Evolutionary conservation across 2,888 invertebrate genomes (phyloP).

Genomic region (Ophraella communa): DNA sequence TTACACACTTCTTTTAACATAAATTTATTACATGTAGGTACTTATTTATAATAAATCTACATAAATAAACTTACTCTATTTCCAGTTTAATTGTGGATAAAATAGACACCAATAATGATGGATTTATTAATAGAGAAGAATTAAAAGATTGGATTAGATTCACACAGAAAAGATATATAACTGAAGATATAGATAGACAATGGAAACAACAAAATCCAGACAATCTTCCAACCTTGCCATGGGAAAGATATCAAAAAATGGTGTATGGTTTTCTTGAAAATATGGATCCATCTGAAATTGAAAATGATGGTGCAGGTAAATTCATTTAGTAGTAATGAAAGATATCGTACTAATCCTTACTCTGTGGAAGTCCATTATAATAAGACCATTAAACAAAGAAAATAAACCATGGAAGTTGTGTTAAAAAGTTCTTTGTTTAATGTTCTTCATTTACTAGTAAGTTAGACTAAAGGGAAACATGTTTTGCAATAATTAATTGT

Average conservation of each 20-base stretch:
- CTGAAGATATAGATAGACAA: slow-evolving; percentile 90
- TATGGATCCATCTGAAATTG: slow-evolving; percentile 71
- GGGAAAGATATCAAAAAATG: slow-evolving; percentile 82
- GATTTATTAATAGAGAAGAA: slow-evolving; percentile 83
- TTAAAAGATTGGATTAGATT: slow-evolving; percentile 95
- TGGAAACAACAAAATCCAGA: slow-evolving; percentile 92
- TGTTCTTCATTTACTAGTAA: too few relatives aligned
- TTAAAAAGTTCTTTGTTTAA: too few relatives aligned
- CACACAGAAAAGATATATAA: slow-evolving; percentile 90
- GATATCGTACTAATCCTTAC: too few relatives aligned
- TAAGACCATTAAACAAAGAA: too few relatives aligned
- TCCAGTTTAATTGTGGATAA: slow-evolving; percentile 88
- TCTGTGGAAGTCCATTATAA: too few relatives aligned
- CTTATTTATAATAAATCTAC: too few relatives aligned
- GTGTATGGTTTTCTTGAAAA: slow-evolving; percentile 90
- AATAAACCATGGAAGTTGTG: too few relatives aligned
- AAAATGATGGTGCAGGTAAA: slow-evolving; percentile 67
- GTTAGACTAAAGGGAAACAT: too few relatives aligned
- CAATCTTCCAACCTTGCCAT: slow-evolving; percentile 75
- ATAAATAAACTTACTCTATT: slow-evolving; percentile 36
- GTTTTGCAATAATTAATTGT: too few relatives aligned
- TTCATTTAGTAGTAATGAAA: too few relatives aligned
- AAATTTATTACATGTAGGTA: too few relatives aligned
- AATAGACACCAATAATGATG: slow-evolving; percentile 88
- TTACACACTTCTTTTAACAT: too few relatives aligned